Evolutionary conservation across 2,113 vertebrate genomes (phyloP).

Genomic region (Rattus norvegicus): DNA sequence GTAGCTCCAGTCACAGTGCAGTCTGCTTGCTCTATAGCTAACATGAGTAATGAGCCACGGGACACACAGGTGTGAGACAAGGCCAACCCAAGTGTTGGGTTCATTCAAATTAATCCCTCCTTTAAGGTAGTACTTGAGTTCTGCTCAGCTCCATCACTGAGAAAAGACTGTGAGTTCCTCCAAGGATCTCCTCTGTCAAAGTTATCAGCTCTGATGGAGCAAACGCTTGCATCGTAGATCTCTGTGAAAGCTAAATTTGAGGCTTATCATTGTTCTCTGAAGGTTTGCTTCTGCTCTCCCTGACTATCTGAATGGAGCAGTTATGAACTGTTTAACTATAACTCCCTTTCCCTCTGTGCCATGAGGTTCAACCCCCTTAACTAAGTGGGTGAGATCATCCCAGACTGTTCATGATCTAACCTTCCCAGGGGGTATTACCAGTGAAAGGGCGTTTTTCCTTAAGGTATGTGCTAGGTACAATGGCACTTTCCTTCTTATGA

Average conservation of each 20-base stretch:
- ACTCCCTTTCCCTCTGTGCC: slow-evolving; percentile 19
- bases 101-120: slow-evolving; percentile 38
- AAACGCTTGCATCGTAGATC: slow-evolving; percentile 17
- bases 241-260: slow-evolving; percentile 52
- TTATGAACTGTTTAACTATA: slow-evolving; percentile 24
- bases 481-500: not conserved
- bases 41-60: slow-evolving; percentile 34
- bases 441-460: slow-evolving; percentile 29
- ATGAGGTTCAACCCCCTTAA: slow-evolving; percentile 54
- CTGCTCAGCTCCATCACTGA: not conserved
- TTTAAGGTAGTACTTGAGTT: slow-evolving; percentile 17
- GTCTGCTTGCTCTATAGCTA: slow-evolving; percentile 47
- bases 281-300: slow-evolving; percentile 59
- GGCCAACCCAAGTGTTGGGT: slow-evolving; percentile 48
- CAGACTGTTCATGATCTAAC: slow-evolving; percentile 12
- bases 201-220: slow-evolving; percentile 9
- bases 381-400: slow-evolving; percentile 36
- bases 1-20: slow-evolving; percentile 62
- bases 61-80: slow-evolving; percentile 47
- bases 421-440: slow-evolving; percentile 1
- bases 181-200: slow-evolving; percentile 1
- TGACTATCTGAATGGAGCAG: slow-evolving; percentile 31
- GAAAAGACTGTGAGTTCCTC: slow-evolving; percentile 40
- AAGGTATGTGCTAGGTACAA: not conserved
- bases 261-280: slow-evolving; percentile 44